Percentiles rank a stretch among this genome's conserved stretches.
Conservation (phyloP, 2,888 invertebrate genomes). For the Lasioglossum marginatum region DNA sequence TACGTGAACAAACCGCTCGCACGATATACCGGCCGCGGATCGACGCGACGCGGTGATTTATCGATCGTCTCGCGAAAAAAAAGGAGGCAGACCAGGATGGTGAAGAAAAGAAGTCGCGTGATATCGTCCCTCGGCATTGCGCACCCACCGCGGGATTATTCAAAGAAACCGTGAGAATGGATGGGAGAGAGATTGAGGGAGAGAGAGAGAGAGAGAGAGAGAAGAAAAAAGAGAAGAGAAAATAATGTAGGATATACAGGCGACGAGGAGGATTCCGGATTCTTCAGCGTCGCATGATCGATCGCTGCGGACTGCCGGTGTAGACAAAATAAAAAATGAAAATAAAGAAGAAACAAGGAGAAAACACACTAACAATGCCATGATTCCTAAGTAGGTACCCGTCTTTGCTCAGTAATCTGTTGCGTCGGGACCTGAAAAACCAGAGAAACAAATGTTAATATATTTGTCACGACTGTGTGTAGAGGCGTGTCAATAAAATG, state of each 20-base stretch:
- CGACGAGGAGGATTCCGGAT: constrained; percentile 22
- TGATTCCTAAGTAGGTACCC: constrained; percentile 64
- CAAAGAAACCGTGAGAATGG: neutral
- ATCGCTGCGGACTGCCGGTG: constrained; percentile 60
- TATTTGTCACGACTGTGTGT: neutral
- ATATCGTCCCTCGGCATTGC: constrained; percentile 28
- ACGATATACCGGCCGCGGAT: neutral
- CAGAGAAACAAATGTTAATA: constrained; percentile 51
- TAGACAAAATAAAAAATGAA: constrained; percentile 75
- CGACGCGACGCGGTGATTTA: constrained; percentile 14
- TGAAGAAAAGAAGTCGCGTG: neutral
- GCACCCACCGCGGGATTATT: constrained; percentile 27
- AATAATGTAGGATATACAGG: neutral
- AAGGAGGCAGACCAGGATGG: neutral
- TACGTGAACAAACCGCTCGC: constrained; percentile 47
- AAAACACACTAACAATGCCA: constrained; percentile 76
- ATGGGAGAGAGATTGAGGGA: neutral
- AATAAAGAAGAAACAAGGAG: constrained; percentile 64
- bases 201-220: neutral
- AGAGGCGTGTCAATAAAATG: neutral
- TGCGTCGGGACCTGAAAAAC: constrained; percentile 81
- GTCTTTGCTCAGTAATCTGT: constrained; percentile 80
- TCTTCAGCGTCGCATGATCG: constrained; percentile 31
- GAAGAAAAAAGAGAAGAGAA: neutral
- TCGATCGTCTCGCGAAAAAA: constrained; percentile 17